A percentile compares a stretch with the other conserved stretches of the same genome.
Evolutionary conservation across 2,113 vertebrate species (phyloP).

Genomic region (Myrmecobius fasciatus): DNA sequence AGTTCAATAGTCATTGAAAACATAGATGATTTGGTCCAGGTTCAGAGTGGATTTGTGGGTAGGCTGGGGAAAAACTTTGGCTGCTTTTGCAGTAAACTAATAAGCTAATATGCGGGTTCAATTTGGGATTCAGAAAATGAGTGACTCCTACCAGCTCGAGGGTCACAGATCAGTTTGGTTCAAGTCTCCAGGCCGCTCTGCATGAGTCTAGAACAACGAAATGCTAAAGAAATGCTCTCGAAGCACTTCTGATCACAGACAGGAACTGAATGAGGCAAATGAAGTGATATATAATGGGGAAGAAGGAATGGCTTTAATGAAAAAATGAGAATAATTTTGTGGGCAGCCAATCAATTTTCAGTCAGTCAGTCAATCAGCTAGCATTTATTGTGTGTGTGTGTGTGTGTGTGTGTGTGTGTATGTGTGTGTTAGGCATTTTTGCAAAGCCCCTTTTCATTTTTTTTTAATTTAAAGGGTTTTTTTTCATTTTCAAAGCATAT

Average conservation of each 20-base stretch:
- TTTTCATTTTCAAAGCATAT: no score
- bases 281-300: neutral
- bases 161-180: neutral
- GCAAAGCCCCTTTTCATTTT: no score
- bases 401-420: no score
- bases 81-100: neutral
- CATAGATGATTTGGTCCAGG: neutral
- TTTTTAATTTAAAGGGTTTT: no score
- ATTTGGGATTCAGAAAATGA: neutral
- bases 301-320: neutral
- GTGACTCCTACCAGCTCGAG: neutral
- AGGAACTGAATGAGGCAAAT: neutral
- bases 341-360: neutral
- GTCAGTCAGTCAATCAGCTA: neutral
- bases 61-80: neutral
- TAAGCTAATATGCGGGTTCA: neutral
- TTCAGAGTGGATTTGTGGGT: neutral
- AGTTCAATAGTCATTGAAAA: constrained; percentile 3
- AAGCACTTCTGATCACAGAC: neutral
- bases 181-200: neutral
- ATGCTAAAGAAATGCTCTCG: neutral
- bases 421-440: neutral
- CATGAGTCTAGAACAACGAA: neutral
- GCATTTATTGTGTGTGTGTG: neutral
- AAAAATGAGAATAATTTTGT: neutral